These are phyloP conservation scores for Cephonodes hylas DNA, from an alignment of 2,888 invertebrate species.

Conservation along the genomic window DNA sequence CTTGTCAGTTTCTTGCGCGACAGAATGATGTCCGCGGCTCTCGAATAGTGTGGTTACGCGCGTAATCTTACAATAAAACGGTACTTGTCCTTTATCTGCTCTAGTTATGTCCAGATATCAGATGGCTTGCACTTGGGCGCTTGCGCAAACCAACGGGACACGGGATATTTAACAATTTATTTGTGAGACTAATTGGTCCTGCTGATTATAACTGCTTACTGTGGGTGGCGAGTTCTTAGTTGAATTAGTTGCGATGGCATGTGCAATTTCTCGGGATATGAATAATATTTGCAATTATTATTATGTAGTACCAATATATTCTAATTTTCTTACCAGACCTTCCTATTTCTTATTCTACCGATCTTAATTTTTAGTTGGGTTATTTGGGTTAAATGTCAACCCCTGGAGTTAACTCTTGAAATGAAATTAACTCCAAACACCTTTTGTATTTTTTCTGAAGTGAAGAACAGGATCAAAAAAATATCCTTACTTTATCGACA, in stretches of 20 bases:
- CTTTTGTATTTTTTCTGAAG: too few species aligned
- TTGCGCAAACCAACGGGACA: slow-evolving; percentile 26
- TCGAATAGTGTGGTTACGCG: slow-evolving; percentile 11
- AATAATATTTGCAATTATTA: too few species aligned
- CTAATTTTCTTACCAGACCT: too few species aligned
- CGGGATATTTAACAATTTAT: slow-evolving; percentile 12
- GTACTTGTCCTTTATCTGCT: slow-evolving; percentile 47
- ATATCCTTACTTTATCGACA: too few species aligned
- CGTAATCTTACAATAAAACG: slow-evolving; percentile 29
- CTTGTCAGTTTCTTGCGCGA: slow-evolving; percentile 16
- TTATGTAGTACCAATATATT: too few species aligned
- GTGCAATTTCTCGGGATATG: background rate
- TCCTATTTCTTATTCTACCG: too few species aligned
- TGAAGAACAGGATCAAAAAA: too few species aligned
- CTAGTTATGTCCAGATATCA: slow-evolving; percentile 46
- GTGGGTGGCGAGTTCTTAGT: background rate
- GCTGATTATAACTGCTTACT: background rate
- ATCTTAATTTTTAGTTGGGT: too few species aligned
- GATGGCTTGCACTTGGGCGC: slow-evolving; percentile 27
- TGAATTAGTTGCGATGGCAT: background rate
- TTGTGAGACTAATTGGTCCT: slow-evolving; percentile 11
- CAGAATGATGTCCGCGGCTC: slow-evolving; percentile 22
- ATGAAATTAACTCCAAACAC: too few species aligned
- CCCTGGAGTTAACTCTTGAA: too few species aligned
- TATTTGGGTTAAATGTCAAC: too few species aligned